These are phyloP conservation scores for Tyrophagus putrescentiae DNA, from an alignment of 1,140 invertebrate species.

Conservation along the genomic window DNA sequence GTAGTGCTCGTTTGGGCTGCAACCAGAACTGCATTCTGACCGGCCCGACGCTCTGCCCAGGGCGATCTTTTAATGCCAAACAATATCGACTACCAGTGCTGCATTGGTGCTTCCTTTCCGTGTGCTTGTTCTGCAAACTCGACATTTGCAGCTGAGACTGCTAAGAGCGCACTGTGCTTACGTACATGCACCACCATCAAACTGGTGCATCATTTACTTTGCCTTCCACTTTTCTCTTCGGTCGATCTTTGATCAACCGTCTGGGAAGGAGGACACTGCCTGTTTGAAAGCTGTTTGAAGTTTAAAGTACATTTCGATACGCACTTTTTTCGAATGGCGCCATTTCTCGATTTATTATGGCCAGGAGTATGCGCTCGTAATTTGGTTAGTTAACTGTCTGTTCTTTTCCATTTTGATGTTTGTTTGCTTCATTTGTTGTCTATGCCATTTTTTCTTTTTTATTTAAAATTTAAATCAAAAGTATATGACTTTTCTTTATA, in stretches of 20 bases:
- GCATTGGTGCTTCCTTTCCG: neutral
- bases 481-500: too few relatives aligned
- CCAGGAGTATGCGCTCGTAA: neutral
- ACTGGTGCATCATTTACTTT: too few relatives aligned
- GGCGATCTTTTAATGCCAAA: slow-evolving; percentile 5
- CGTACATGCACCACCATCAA: too few relatives aligned
- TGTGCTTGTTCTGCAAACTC: too few relatives aligned
- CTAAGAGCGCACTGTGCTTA: too few relatives aligned
- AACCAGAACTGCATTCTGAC: neutral
- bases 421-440: too few relatives aligned
- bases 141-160: neutral
- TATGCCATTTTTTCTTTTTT: too few relatives aligned
- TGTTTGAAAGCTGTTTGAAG: slow-evolving; percentile 9
- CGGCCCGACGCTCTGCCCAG: neutral
- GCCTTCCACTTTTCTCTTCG: too few relatives aligned
- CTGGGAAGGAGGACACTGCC: too few relatives aligned
- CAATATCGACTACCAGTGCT: slow-evolving; percentile 8
- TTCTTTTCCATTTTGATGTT: neutral
- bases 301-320: neutral
- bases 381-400: slow-evolving; percentile 1
- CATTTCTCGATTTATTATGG: slow-evolving; percentile 1
- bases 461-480: too few relatives aligned
- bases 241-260: too few relatives aligned
- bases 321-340: neutral
- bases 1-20: neutral